Conservation (phyloP, 1,140 invertebrate genomes). For the Pachypeltis micranthus region DNA sequence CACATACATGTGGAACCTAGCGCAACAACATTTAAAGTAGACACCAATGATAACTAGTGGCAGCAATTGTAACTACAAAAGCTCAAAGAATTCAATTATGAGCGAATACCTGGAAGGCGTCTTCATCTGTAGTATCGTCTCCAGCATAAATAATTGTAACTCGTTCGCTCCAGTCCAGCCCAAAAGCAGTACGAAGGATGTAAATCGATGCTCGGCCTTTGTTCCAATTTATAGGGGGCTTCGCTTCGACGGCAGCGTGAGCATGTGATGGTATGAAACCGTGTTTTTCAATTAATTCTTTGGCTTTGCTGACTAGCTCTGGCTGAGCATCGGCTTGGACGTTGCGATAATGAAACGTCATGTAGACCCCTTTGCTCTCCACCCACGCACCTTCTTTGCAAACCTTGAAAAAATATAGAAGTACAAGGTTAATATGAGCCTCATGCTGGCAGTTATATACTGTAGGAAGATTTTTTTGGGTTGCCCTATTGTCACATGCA, state of each 20-base stretch:
- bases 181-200: constrained; percentile 76
- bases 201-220: constrained; percentile 83
- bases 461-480: too few species aligned
- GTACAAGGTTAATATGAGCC: too few species aligned
- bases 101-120: constrained; percentile 75
- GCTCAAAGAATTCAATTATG: too few species aligned
- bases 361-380: constrained; percentile 75
- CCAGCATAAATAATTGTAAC: constrained; percentile 83
- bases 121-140: constrained; percentile 81
- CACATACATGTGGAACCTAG: background rate
- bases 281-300: constrained; percentile 54
- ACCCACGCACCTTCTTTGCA: constrained; percentile 82
- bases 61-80: too few species aligned
- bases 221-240: constrained; percentile 81
- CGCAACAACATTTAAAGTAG: background rate
- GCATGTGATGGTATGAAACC: constrained; percentile 66
- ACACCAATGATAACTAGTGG: background rate
- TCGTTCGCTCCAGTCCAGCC: constrained; percentile 80
- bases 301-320: constrained; percentile 52
- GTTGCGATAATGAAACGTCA: constrained; percentile 82
- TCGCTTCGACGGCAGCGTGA: constrained; percentile 75
- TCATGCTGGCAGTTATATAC: too few species aligned
- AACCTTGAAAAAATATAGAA: constrained; percentile 38
- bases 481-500: too few species aligned
- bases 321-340: constrained; percentile 52